Percentiles rank a stretch among this genome's conserved stretches.
These are phyloP conservation scores for Eubucco bourcierii DNA, from an alignment of 2,113 vertebrate genomes.

Conservation along the genomic window DNA sequence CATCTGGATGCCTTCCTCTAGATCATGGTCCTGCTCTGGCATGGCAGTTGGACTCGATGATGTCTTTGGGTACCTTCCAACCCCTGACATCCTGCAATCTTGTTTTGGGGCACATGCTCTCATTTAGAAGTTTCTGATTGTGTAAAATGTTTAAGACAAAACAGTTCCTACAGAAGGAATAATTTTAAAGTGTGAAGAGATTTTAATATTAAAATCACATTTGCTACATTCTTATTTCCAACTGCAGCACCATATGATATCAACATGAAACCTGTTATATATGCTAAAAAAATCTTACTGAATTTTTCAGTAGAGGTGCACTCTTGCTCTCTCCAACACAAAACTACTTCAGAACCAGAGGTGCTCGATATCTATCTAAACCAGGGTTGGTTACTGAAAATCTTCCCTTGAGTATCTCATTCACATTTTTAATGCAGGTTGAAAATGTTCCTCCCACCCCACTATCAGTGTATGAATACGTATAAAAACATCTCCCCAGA, in stretches of 20 bases:
- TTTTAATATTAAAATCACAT: background rate
- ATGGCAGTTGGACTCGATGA: no score
- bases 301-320: background rate
- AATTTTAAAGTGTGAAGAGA: background rate
- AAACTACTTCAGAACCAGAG: background rate
- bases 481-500: background rate
- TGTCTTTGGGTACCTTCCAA: no score
- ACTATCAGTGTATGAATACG: background rate
- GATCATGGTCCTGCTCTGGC: no score
- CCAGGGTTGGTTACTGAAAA: background rate
- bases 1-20: no score
- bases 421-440: background rate
- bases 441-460: rapidly evolving
- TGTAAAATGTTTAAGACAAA: background rate
- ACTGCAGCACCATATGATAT: background rate
- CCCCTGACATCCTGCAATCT: background rate
- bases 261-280: background rate
- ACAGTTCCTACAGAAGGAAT: background rate
- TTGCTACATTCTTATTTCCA: background rate
- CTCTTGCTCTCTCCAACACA: background rate
- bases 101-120: background rate
- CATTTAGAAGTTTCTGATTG: background rate
- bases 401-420: background rate
- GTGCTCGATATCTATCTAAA: background rate
- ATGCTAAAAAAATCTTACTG: background rate